A percentile compares a stretch with the other conserved stretches of the same genome.
Conservation (phyloP, 2,888 invertebrate genomes). For the Chloroclysta siterata region DNA sequence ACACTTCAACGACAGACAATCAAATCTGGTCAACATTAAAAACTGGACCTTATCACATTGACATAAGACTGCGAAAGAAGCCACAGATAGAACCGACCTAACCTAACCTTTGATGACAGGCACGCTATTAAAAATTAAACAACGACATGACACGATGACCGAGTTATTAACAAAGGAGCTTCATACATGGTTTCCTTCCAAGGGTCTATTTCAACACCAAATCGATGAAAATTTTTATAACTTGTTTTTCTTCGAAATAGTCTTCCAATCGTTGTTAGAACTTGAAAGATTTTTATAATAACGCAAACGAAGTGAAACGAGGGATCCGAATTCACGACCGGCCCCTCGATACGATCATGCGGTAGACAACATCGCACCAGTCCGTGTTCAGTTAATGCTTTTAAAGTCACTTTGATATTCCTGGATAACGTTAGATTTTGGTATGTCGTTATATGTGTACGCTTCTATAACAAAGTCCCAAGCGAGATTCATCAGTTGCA, state of each 20-base stretch:
- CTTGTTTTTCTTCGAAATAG: too few species aligned
- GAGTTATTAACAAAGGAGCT: conserved; percentile 31
- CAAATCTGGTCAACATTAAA: conserved; percentile 1
- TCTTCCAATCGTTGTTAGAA: not conserved
- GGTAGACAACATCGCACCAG: too few species aligned
- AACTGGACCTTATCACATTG: conserved; percentile 14
- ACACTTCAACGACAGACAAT: not conserved
- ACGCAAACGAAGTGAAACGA: too few species aligned
- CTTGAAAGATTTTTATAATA: too few species aligned
- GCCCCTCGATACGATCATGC: too few species aligned
- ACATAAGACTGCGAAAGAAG: conserved; percentile 7
- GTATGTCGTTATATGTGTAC: too few species aligned
- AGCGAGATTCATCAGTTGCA: too few species aligned
- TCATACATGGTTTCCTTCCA: not conserved
- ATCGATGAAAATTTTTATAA: conserved; percentile 26
- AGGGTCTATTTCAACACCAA: conserved; percentile 23
- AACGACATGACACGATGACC: conserved; percentile 31
- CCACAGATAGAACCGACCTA: conserved; percentile 16
- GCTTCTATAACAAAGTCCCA: too few species aligned
- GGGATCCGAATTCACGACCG: too few species aligned
- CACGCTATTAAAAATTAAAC: conserved; percentile 31
- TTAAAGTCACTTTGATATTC: too few species aligned
- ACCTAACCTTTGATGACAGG: conserved; percentile 19
- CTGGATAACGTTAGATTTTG: too few species aligned
- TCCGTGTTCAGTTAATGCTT: too few species aligned